Conservation (phyloP, 2,113 vertebrate species). For the Corythaeola cristata region DNA sequence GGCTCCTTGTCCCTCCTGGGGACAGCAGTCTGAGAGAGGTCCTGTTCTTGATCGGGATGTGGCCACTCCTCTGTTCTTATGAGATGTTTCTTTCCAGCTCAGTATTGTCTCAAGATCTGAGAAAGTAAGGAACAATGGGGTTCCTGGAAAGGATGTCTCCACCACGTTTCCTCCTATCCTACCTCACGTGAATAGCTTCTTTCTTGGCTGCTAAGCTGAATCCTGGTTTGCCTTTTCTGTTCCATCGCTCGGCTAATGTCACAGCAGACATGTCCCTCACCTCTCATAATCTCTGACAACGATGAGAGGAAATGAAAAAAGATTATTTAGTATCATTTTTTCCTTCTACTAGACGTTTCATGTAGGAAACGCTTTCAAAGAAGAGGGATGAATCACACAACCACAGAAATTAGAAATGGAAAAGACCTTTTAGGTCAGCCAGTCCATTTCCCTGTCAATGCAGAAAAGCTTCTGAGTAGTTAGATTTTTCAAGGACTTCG, state of each 20-base stretch:
- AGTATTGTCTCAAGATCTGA: not conserved
- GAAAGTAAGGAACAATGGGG: rapidly evolving
- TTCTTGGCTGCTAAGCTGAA: not conserved
- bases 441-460: conserved; percentile 30
- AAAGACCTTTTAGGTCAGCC: conserved; percentile 51
- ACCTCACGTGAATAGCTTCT: not conserved
- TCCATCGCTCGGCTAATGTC: not conserved
- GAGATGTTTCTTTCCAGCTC: not conserved
- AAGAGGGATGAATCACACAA: conserved; percentile 43
- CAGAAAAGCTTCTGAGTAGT: conserved; percentile 15
- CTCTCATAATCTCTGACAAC: conserved; percentile 35
- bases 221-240: conserved; percentile 38
- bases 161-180: not conserved
- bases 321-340: conserved; percentile 32
- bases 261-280: conserved; percentile 23
- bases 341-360: not conserved
- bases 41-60: not conserved
- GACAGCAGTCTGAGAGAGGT: not conserved
- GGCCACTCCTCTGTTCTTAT: not conserved
- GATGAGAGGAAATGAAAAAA: conserved; percentile 56
- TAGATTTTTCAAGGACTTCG: conserved; percentile 18
- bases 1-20: not conserved
- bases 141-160: not conserved
- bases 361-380: conserved; percentile 45
- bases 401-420: conserved; percentile 60